Evolutionary conservation across 2,888 invertebrate species (phyloP).

Genomic region (Clepsis dumicolana): DNA sequence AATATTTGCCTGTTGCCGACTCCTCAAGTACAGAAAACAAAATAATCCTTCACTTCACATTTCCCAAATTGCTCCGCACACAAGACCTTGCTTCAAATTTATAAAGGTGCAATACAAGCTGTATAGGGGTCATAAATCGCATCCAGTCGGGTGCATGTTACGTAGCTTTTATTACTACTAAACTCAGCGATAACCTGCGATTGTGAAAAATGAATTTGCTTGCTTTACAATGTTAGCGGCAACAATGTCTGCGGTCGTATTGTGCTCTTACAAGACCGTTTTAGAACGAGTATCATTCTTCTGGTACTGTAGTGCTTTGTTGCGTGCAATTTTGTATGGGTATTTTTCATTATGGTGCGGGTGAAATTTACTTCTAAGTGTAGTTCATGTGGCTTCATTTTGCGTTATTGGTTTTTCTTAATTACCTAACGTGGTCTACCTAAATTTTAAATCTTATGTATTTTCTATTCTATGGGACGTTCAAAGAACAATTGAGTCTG

Average conservation of each 20-base stretch:
- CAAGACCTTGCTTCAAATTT: conserved; percentile 33
- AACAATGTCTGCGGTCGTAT: conserved; percentile 42
- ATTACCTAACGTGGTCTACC: too few species aligned
- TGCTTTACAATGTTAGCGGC: conserved; percentile 46
- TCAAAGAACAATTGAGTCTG: too few species aligned
- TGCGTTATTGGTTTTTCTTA: neutral
- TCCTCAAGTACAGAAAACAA: neutral
- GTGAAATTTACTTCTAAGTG: neutral
- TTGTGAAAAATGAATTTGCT: conserved; percentile 56
- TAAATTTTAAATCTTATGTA: too few species aligned
- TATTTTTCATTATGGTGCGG: conserved; percentile 13
- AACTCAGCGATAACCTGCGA: conserved; percentile 49
- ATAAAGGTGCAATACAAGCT: conserved; percentile 41
- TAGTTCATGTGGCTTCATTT: neutral
- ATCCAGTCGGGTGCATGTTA: conserved; percentile 47
- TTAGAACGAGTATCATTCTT: conserved; percentile 20
- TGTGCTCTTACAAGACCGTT: conserved; percentile 26
- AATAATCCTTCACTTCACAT: neutral
- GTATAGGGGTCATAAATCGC: conserved; percentile 50
- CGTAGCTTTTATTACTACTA: conserved; percentile 55
- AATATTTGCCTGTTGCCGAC: too few species aligned
- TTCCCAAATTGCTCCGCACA: neutral
- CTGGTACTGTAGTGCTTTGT: conserved; percentile 11
- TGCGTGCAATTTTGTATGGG: conserved; percentile 17
- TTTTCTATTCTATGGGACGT: too few species aligned